Base-by-base conservation (phyloP, 2,888 invertebrate genomes). In the Camptogramma bilineatum region DNA sequence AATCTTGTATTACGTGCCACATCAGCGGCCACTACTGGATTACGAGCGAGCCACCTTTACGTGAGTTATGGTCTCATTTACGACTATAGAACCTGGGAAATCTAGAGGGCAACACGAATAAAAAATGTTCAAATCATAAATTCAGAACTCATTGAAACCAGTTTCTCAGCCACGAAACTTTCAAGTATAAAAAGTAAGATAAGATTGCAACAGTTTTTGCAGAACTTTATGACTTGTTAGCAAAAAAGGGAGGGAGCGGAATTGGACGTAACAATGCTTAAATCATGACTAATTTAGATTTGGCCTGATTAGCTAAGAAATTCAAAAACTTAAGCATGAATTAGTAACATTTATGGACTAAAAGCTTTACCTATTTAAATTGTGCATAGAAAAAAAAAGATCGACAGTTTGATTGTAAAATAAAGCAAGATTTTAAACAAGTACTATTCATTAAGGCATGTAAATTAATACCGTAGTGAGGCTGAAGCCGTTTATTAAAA, bases 401-500 rank as follows among this genome's bases (percentile, higher is more conserved):
- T 59, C 51, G 28, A 77, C 73, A 77, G 77, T 79, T 76, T 75
- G 73, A 74, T 71, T 75, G 73, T 64, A 70, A 70, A 78, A 79
- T 77, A 79, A 85, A 83, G 83, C 78, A 75, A 77, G 73, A 78
- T 78, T 78, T 70, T 74, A 68, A 83, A 82, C 80, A 80, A 82
- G 82, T 81, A 79, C 78, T 71, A 82, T 85, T 90, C 82, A 86
- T 89, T 88, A 85, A 76, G 78, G 74, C 82, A 85, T 85, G 85
- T 87, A 87, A 90, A 90, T 90, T 83, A 88, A 90, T 91, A 85
- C 83, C 78, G 75, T 81, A 81, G 84, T 85, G 85, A 83, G 83
- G 84, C 79, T 83, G 81, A 85, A 87, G 84, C 86, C 89, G 90
- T 91, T 91, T 91, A 92, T 92, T 92, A 91, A 92, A 91, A 92